These are phyloP conservation scores for Flexamia atlantica DNA, from an alignment of 2,888 invertebrate species.

Conservation along the genomic window DNA sequence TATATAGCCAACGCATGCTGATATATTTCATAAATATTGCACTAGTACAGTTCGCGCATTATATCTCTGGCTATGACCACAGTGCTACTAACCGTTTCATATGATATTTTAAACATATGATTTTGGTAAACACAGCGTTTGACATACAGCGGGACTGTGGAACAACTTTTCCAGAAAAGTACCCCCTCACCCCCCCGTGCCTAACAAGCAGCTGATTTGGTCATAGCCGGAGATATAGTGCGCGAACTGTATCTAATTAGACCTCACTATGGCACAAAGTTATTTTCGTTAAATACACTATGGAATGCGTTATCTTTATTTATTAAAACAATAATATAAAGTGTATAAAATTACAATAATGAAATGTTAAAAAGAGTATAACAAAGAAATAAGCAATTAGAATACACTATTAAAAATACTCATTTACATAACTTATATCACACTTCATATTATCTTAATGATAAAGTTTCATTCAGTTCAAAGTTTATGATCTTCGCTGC, in stretches of 20 bases:
- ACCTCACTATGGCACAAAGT: neutral
- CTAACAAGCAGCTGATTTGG: no score
- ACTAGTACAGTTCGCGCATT: no score
- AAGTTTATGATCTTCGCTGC: neutral
- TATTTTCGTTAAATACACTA: neutral
- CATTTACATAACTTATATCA: constrained; percentile 35
- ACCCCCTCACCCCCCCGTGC: no score
- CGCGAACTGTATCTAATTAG: no score
- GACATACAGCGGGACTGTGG: no score
- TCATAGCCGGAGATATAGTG: no score
- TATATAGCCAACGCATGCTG: neutral
- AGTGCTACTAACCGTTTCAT: no score
- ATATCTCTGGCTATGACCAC: no score
- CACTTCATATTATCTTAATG: neutral
- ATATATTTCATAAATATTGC: constrained; percentile 19
- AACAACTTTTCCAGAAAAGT: no score
- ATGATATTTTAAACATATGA: no score
- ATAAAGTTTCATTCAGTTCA: constrained; percentile 10
- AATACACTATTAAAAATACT: constrained; percentile 17
- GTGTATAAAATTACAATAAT: constrained; percentile 34
- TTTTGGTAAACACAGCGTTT: no score
- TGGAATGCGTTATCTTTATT: constrained; percentile 1
- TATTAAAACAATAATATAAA: constrained; percentile 4
- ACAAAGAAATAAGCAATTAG: neutral
- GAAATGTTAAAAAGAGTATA: constrained; percentile 8